Evolutionary conservation across 1,140 invertebrate genomes (phyloP), one percentile per base, ranked within the genome.

Genomic region (Agraylea sexmaculata): DNA sequence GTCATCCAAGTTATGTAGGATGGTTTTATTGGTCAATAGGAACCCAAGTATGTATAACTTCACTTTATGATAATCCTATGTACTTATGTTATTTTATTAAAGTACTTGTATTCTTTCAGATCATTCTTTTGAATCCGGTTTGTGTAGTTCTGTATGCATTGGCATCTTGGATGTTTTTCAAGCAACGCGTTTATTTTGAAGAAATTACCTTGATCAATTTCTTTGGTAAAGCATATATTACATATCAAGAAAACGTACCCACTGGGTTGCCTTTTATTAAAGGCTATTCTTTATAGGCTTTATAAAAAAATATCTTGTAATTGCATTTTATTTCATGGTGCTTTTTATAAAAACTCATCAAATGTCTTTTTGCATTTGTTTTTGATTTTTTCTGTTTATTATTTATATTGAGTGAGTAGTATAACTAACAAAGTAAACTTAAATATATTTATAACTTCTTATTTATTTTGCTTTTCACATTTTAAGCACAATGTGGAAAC

Each of bases 1-100:
- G 85, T 12, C 91, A 97, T 73, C 93, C 92, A 0, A 87, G 88
- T 49, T 98, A 99, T 68, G 87, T 96, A 2, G 95, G 95, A 2
- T 99, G 95, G 95, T 97, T 98, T 70, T 90, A 87, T 64, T 99
- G 95, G 94, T 88, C 88, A 6, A 75, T 99, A 45, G 94, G 93
- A 10, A 99, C 94, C 19, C 95, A 99, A 76, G 80, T 93, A 61
- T 46, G 38, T 50, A 42, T 19, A 33, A 23, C n/a, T n/a, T n/a
- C n/a, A n/a, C n/a, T n/a, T n/a, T 32, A 6, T 32, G 15, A 31
- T 8, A 10, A 31, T 11, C 13, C 30, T 40, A 36, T 37, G 16
- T 35, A 35, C 8, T 6, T 31, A 8, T 15, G 30, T 8, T 13
- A 31, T 10, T 31, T 15, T 6, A 31, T 6, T 8, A 31, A 31